Evolutionary conservation across 1,140 invertebrate species (phyloP), one percentile per base, ranked within the genome.

Genomic region (Fopius arisanus): DNA sequence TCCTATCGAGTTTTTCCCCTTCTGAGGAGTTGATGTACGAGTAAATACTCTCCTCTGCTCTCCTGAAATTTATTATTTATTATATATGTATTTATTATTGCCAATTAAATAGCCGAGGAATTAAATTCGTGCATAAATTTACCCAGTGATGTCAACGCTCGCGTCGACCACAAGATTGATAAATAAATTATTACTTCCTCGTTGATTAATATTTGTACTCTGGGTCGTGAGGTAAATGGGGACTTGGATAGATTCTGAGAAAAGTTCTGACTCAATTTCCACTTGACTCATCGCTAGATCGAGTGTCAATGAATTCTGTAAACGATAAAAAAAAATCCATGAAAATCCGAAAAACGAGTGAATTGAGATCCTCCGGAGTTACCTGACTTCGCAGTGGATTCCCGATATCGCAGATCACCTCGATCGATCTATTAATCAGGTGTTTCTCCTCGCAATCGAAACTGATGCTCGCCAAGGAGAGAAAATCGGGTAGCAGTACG

Each of bases 101-200:
- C n/a, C n/a, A n/a, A n/a, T n/a, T n/a, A n/a, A n/a, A n/a, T n/a
- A n/a, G n/a, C n/a, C n/a, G n/a, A n/a, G n/a, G n/a, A n/a, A n/a
- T n/a, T n/a, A n/a, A n/a, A n/a, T n/a, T n/a, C n/a, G n/a, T n/a
- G n/a, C n/a, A n/a, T n/a, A n/a, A n/a, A n/a, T n/a, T n/a, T 77
- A 89, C 89, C 86, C 87, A 29, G 73, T 80, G 43, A 89, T 82
- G 12, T 67, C 70, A 48, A 88, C 70, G 59, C 83, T 79, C 4
- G 82, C 81, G 29, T 87, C 83, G 14, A 80, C 72, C 19, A 76
- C 74, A 31, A 87, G 79, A 43, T 81, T 73, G 10, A 89, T 78
- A 5, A 66, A 70, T 9, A 87, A 75, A 19, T 67, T 75, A 12
- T 75, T 5, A 23, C 59, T 76, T 72, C 83, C 83, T 23, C 83